phyloP scores from a whole-genome alignment of 2,888 invertebrate species.

The Agrenia bidenticulata region DNA sequence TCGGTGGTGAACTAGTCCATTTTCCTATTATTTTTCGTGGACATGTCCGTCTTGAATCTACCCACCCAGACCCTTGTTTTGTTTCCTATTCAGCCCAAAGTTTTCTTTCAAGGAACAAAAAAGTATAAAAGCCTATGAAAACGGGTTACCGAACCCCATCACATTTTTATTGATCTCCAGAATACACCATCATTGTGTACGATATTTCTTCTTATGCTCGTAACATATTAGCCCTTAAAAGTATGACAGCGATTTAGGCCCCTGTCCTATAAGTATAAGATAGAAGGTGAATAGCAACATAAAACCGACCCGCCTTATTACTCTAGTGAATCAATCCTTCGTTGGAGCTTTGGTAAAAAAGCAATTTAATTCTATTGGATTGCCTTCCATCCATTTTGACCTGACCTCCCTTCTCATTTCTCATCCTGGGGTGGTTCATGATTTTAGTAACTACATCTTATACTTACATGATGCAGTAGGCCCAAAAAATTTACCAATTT shows the following conservation, averaged over 20 bases:
- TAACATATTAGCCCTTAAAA: too few relatives aligned
- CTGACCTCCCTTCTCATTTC: conserved; percentile 2
- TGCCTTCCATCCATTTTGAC: not conserved
- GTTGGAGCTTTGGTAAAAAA: conserved; percentile 2
- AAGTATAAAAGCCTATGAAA: conserved; percentile 3
- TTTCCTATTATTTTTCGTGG: too few relatives aligned
- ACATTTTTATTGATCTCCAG: conserved; percentile 1
- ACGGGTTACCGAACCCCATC: conserved; percentile 6
- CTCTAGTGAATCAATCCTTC: not conserved
- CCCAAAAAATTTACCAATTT: too few relatives aligned
- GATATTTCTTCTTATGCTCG: too few relatives aligned
- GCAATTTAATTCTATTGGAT: conserved; percentile 10
- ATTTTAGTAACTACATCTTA: too few relatives aligned
- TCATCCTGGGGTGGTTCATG: not conserved
- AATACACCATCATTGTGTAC: not conserved
- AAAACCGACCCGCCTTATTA: not conserved
- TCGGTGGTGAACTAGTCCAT: too few relatives aligned
- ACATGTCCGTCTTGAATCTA: too few relatives aligned
- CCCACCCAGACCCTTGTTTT: too few relatives aligned
- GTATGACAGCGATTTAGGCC: too few relatives aligned
- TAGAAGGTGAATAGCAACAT: conserved; percentile 2
- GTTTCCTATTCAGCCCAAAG: too few relatives aligned
- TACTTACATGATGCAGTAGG: too few relatives aligned
- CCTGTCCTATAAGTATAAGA: too few relatives aligned
- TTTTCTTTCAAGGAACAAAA: not conserved